Conservation (phyloP, 2,888 invertebrate genomes). For the Pristionchus exspectatus region DNA sequence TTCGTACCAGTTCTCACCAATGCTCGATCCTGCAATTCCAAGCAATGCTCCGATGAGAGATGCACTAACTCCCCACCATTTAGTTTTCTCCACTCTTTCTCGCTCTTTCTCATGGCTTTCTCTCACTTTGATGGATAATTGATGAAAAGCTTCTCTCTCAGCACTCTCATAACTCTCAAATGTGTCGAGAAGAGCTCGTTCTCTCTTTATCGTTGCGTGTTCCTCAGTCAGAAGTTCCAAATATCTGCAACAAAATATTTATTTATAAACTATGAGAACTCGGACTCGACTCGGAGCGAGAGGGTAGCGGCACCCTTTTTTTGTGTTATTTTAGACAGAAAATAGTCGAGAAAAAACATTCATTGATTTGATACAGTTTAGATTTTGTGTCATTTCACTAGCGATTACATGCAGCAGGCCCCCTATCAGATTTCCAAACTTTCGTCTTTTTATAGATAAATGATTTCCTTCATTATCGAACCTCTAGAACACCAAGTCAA, state of each 20-base stretch:
- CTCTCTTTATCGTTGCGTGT: conserved; percentile 82
- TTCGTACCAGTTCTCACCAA: conserved; percentile 58
- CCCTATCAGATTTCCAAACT: too few species aligned
- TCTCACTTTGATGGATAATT: conserved; percentile 82
- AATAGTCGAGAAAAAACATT: too few species aligned
- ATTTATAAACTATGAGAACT: conserved; percentile 75
- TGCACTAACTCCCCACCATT: conserved; percentile 89
- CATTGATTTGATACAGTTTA: too few species aligned
- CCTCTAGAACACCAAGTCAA: too few species aligned
- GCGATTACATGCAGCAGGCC: too few species aligned
- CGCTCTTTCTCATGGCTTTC: conserved; percentile 90
- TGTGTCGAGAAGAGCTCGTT: conserved; percentile 82
- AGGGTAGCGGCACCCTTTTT: too few species aligned
- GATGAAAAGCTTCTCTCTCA: conserved; percentile 84
- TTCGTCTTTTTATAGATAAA: too few species aligned
- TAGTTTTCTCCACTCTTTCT: conserved; percentile 88
- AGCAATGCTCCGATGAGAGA: conserved; percentile 84
- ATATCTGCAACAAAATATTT: conserved; percentile 80
- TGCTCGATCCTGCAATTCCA: conserved; percentile 83
- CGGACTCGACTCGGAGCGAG: background rate
- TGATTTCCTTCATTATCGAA: too few species aligned
- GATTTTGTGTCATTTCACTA: too few species aligned
- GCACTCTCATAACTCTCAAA: conserved; percentile 86
- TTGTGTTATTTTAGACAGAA: too few species aligned
- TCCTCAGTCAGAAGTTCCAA: conserved; percentile 87